These are phyloP conservation scores for Vanessa cardui DNA, from an alignment of 2,888 invertebrate genomes.

Conservation along the genomic window DNA sequence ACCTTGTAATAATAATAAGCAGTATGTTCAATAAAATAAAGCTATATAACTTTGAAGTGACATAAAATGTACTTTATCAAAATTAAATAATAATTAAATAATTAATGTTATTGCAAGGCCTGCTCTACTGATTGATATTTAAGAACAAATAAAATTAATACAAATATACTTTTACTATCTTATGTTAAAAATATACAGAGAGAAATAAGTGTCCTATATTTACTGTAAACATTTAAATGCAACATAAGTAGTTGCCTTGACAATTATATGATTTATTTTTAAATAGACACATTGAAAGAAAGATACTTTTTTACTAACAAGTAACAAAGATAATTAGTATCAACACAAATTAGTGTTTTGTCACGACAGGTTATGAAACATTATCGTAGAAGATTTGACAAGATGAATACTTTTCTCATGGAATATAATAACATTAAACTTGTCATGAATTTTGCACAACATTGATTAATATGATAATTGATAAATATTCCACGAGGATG, in stretches of 20 bases:
- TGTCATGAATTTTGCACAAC: constrained; percentile 52
- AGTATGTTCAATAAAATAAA: constrained; percentile 45
- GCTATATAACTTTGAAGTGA: constrained; percentile 41
- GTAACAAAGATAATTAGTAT: constrained; percentile 34
- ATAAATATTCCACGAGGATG: constrained; percentile 62
- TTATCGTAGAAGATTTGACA: constrained; percentile 28
- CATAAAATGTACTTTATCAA: constrained; percentile 17
- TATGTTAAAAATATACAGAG: constrained; percentile 41
- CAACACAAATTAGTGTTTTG: constrained; percentile 34
- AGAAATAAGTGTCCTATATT: constrained; percentile 33
- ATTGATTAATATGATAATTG: constrained; percentile 43
- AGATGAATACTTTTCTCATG: constrained; percentile 20
- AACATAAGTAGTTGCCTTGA: constrained; percentile 33
- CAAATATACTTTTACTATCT: constrained; percentile 39
- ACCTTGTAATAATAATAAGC: constrained; percentile 36
- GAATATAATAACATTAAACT: constrained; percentile 44
- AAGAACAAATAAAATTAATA: constrained; percentile 27
- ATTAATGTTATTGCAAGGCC: constrained; percentile 42
- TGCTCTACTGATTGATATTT: constrained; percentile 40
- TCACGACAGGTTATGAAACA: constrained; percentile 36
- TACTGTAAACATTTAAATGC: constrained; percentile 30
- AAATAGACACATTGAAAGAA: constrained; percentile 36
- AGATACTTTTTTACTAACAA: constrained; percentile 27
- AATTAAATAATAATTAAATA: constrained; percentile 32
- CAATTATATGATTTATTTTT: constrained; percentile 25